A percentile compares a stretch with the other conserved stretches of the same genome.
phyloP scores from a whole-genome alignment of 2,888 invertebrate genomes.

The Laspeyria flexula region DNA sequence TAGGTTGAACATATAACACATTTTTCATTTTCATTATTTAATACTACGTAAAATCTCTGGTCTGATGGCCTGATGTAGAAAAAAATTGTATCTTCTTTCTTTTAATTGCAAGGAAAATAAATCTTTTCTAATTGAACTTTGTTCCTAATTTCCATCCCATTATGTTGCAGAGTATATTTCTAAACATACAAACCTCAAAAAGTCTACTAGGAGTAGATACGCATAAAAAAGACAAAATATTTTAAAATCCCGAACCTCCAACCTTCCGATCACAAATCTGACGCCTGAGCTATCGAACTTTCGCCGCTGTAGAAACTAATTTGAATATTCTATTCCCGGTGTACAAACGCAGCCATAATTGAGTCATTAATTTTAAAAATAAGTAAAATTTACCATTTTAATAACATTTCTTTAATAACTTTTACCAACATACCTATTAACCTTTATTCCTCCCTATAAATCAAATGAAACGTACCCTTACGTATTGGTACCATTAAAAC shows the following conservation, averaged over 20 bases:
- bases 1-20: too few relatives aligned
- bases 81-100: too few relatives aligned
- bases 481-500: constrained; percentile 29
- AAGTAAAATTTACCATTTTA: neutral
- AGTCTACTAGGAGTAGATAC: neutral
- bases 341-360: neutral
- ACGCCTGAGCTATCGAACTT: neutral
- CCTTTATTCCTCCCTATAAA: constrained; percentile 12
- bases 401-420: neutral
- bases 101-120: too few relatives aligned
- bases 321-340: neutral
- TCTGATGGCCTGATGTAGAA: too few relatives aligned
- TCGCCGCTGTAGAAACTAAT: neutral
- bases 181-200: neutral
- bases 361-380: neutral
- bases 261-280: too few relatives aligned
- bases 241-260: too few relatives aligned
- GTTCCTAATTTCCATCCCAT: too few relatives aligned
- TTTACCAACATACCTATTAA: neutral
- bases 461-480: constrained; percentile 15
- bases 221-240: too few relatives aligned
- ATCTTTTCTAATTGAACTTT: too few relatives aligned
- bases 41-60: too few relatives aligned
- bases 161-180: too few relatives aligned
- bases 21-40: too few relatives aligned